These are phyloP conservation scores for Lophochroa leadbeateri DNA, from an alignment of 2,113 vertebrate species.

Conservation along the genomic window DNA sequence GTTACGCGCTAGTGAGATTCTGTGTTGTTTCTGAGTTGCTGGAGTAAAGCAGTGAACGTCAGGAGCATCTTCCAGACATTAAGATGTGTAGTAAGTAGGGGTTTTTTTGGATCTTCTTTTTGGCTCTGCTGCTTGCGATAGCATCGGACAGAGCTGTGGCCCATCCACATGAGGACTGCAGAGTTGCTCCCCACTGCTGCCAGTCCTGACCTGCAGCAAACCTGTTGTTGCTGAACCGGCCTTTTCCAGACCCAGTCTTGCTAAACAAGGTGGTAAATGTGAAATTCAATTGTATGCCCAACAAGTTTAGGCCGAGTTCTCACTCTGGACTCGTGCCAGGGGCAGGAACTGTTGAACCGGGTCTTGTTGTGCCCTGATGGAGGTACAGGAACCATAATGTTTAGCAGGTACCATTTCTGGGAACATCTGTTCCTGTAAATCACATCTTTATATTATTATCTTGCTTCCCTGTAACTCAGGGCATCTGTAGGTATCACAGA, in stretches of 20 bases:
- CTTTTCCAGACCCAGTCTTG: background rate
- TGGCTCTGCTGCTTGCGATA: background rate
- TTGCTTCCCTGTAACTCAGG: background rate
- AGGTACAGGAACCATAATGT: background rate
- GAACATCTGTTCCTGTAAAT: background rate
- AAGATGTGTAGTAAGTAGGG: accelerated
- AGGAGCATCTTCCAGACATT: background rate
- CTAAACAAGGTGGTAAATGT: background rate
- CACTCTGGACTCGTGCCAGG: background rate
- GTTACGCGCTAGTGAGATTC: accelerated
- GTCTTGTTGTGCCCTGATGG: accelerated
- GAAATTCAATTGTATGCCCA: background rate
- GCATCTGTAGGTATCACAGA: background rate
- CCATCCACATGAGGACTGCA: accelerated
- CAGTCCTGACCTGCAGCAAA: background rate
- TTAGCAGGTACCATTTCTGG: background rate
- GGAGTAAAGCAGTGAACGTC: background rate
- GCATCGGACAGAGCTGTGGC: background rate
- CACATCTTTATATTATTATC: background rate
- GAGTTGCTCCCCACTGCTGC: background rate
- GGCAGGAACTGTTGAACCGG: accelerated
- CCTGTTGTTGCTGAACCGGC: background rate
- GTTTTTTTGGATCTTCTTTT: background rate
- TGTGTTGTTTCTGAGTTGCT: background rate
- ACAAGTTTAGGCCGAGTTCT: background rate